Evolutionary conservation across 2,888 invertebrate species (phyloP), one percentile per base, ranked within the genome.

Genomic region (Odontothrips loti): DNA sequence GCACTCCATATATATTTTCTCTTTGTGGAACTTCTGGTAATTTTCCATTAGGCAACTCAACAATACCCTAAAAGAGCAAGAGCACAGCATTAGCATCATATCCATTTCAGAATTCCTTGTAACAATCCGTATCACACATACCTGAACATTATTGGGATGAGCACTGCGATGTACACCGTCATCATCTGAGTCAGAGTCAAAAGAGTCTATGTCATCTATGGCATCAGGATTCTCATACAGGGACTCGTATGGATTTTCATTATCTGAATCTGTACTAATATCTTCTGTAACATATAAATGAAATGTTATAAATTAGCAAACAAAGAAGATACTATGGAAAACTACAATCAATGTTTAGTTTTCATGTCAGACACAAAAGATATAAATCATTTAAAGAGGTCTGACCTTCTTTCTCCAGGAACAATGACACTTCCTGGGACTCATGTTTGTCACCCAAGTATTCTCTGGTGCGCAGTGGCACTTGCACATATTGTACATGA

Each of bases 201-300:
- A 94, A 79, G 93, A 93, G 86, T 93, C 93, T 84, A 91, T 92
- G 86, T 92, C 92, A 84, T 92, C 92, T 84, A 88, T 88, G 82
- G 88, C 85, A n/a, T 87, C 87, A 83, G 82, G 83, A 82, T 81
- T 84, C 84, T 83, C 88, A 83, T 88, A 88, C 83, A 93, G 87
- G 47, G 91, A 91, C 88, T 93, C 93, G 87, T 93, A 93, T 85
- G 91, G 89, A 86, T 93, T 93, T 83, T 92, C 92, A 1, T 91
- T 91, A 87, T 93, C 93, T 12, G 68, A 75, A 27, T 75, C 68
- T 11, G 68, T 75, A 84, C 90, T 90, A 86, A 90, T 90, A 82
- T 89, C 89, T 86, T 92, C 93, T 93, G 89, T 20, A 87, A 86
- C 82, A 81, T 81, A 83, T 83, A 82, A 82, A 80, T 82, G 83